Evolutionary conservation across 2,113 vertebrate species (phyloP).

Genomic region (Sinocyclocheilus maitianheensis): DNA sequence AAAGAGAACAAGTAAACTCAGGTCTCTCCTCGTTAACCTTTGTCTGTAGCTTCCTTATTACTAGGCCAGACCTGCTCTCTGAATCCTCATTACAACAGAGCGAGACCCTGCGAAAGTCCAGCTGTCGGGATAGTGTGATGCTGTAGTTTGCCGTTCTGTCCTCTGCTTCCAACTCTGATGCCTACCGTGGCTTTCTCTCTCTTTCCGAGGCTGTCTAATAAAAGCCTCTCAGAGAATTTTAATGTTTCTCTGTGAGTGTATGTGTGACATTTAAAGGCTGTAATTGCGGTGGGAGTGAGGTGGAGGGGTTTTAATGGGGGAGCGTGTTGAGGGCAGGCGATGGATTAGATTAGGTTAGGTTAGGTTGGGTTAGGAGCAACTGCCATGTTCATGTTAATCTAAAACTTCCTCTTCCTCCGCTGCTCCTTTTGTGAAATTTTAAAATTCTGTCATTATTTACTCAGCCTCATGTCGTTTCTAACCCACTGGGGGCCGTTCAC

Average conservation of each 20-base stretch:
- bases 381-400: background rate
- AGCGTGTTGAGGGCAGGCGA: constrained; percentile 7
- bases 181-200: background rate
- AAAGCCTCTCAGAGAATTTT: background rate
- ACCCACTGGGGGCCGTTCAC: background rate
- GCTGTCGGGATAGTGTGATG: constrained; percentile 4
- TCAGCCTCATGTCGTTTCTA: background rate
- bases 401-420: background rate
- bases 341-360: constrained; percentile 13
- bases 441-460: constrained; percentile 1
- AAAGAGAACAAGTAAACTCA: constrained; percentile 37
- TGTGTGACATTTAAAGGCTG: constrained; percentile 33
- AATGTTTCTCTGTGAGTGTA: background rate
- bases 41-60: constrained; percentile 50
- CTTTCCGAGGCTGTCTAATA: constrained; percentile 10
- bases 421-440: constrained; percentile 9
- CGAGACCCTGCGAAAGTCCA: constrained; percentile 22
- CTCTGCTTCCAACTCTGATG: background rate
- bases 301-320: constrained; percentile 33
- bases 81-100: constrained; percentile 49
- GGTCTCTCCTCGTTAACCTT: constrained; percentile 63
- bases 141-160: background rate
- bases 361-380: background rate
- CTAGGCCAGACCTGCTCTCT: constrained; percentile 31
- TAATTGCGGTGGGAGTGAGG: constrained; percentile 2